Evolutionary conservation across 2,888 invertebrate genomes (phyloP).

Genomic region (Ichneumoninae sp.): DNA sequence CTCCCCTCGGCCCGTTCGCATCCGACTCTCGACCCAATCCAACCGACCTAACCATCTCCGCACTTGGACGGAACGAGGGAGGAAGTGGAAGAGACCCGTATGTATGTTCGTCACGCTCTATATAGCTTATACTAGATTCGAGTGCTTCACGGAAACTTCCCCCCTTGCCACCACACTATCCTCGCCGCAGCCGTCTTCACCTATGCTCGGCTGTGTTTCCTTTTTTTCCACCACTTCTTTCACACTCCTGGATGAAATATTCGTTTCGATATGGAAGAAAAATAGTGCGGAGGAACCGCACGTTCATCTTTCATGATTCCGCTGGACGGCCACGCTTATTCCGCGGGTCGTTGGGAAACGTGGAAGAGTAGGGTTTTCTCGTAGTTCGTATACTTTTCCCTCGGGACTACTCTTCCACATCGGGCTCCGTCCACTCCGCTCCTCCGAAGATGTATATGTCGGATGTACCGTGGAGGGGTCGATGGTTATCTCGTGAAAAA

Average conservation of each 20-base stretch:
- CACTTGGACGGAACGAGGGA: slow-evolving; percentile 50
- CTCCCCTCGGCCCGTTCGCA: slow-evolving; percentile 43
- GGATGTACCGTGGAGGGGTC: neutral
- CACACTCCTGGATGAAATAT: slow-evolving; percentile 48
- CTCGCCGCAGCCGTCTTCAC: slow-evolving; percentile 15
- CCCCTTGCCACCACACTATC: slow-evolving; percentile 6
- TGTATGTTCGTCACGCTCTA: slow-evolving; percentile 23
- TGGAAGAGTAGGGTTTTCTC: slow-evolving; percentile 22
- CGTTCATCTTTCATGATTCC: slow-evolving; percentile 20
- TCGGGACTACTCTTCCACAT: slow-evolving; percentile 17
- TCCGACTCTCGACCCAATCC: slow-evolving; percentile 64
- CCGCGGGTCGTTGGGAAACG: slow-evolving; percentile 8
- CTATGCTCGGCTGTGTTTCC: slow-evolving; percentile 27
- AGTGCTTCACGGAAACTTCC: slow-evolving; percentile 9
- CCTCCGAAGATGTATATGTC: slow-evolving; percentile 4
- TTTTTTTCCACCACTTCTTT: slow-evolving; percentile 16
- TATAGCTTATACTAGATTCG: slow-evolving; percentile 29
- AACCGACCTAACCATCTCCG: slow-evolving; percentile 59
- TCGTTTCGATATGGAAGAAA: slow-evolving; percentile 44
- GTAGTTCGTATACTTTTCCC: slow-evolving; percentile 15
- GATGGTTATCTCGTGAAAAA: slow-evolving; percentile 20
- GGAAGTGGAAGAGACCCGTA: slow-evolving; percentile 49
- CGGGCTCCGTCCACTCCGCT: slow-evolving; percentile 11
- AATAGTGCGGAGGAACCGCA: slow-evolving; percentile 37
- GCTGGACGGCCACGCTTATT: slow-evolving; percentile 32